Evolutionary conservation across 1,140 invertebrate genomes (phyloP).

Genomic region (Vanessa atalanta): DNA sequence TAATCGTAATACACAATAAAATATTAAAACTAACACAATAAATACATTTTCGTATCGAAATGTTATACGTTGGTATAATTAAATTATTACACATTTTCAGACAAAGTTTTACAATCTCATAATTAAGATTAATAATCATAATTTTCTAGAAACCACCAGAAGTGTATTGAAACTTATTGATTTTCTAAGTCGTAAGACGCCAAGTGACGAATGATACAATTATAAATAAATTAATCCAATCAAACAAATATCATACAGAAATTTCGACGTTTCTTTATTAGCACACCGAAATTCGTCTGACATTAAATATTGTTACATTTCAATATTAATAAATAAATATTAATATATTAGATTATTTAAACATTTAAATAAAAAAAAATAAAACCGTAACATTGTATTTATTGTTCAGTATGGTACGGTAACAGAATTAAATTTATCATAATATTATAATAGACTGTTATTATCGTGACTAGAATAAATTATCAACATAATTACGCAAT

Average conservation of each 20-base stretch:
- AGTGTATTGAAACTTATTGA: not conserved
- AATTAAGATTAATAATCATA: not conserved
- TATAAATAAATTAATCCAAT: not conserved
- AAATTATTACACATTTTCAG: not conserved
- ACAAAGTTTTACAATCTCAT: not conserved
- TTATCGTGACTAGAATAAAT: constrained; percentile 3
- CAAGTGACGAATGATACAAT: not conserved
- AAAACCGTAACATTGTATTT: too few species aligned
- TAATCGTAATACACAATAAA: not conserved
- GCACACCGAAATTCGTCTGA: too few species aligned
- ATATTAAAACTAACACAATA: not conserved
- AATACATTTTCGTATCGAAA: not conserved
- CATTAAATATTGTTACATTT: too few species aligned
- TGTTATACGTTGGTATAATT: not conserved
- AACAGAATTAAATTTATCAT: constrained; percentile 3
- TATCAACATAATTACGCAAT: not conserved
- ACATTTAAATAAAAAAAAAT: too few species aligned
- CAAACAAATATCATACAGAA: too few species aligned
- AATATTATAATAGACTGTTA: not conserved
- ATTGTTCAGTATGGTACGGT: not conserved
- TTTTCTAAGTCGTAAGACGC: not conserved
- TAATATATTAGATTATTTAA: too few species aligned
- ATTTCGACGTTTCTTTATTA: too few species aligned
- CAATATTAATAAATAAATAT: too few species aligned
- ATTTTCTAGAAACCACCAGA: not conserved